Evolutionary conservation across 2,113 vertebrate genomes (phyloP).

Genomic region (Furnarius figulus): DNA sequence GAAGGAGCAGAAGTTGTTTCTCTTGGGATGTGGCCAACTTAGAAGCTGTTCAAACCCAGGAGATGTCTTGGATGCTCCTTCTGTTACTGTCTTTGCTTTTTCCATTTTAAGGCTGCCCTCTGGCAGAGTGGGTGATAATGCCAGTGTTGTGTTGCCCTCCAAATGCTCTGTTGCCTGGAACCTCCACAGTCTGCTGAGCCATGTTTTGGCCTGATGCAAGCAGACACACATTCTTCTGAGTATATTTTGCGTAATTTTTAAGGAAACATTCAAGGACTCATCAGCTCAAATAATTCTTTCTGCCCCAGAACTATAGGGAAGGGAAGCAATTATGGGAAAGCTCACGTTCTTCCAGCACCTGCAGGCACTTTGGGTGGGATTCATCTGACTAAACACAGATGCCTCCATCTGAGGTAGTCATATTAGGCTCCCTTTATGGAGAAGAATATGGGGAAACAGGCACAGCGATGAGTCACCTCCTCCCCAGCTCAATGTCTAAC

Average conservation of each 20-base stretch:
- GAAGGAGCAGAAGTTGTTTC: conserved; percentile 43
- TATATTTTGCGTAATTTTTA: conserved; percentile 14
- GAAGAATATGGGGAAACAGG: neutral
- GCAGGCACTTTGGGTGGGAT: conserved; percentile 46
- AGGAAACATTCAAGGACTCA: conserved; percentile 44
- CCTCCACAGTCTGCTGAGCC: neutral
- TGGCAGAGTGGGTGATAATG: accelerated
- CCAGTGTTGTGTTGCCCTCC: neutral
- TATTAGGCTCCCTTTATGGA: neutral
- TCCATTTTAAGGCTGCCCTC: neutral
- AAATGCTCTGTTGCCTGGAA: neutral
- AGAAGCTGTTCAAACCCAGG: conserved; percentile 32
- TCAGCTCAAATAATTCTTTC: conserved; percentile 18
- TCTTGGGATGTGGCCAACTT: conserved; percentile 48
- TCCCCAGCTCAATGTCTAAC: neutral
- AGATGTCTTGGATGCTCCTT: conserved; percentile 27
- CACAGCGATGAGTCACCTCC: neutral
- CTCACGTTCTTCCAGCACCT: conserved; percentile 50
- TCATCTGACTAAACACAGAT: conserved; percentile 46
- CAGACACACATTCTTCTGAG: neutral
- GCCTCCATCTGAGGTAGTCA: conserved; percentile 6
- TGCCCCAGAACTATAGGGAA: conserved; percentile 44
- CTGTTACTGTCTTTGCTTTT: neutral
- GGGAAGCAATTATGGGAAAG: conserved; percentile 16
- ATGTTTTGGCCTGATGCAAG: neutral